Base-by-base conservation (phyloP, 1,140 invertebrate genomes). In the Sogatella furcifera region DNA sequence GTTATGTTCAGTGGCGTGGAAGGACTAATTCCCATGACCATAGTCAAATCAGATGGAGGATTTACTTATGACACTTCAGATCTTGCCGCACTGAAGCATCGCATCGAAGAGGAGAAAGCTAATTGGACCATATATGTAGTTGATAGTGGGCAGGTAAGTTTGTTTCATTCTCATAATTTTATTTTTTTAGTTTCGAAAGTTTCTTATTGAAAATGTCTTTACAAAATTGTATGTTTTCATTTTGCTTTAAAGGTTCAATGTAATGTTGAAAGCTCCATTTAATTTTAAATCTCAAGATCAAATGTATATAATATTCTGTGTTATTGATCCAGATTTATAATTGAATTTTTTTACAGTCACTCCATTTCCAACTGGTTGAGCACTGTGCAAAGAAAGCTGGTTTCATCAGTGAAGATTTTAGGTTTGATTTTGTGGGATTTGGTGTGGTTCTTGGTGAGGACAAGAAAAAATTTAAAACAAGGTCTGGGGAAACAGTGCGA, bases 31-130 rank as follows among this genome's bases (percentile, higher is more conserved):
- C 97, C 97, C 0, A 72, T 99, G 15, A 99, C 95, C 0, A 80
- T 99, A 15, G 84, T 98, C 0, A 99, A 99, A 77, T 93, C 92
- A 4, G 97, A 98, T 77, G 97, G 97, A 54, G 97, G 97, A 28
- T 99, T 87, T 71, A 99, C 97, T 0, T 99, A 99, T 74, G 97
- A 99, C 72, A 99, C 97, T 0, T 98, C 95, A 8, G 97, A 99
- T 76, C 79, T 99, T 80, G 94, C 97, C 4, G 83, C 90, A 9
- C 81, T 99, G 2, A 89, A 84, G 65, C 85, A 99, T 53, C 80
- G 97, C 52, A 73, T 98, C 6, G 73, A 89, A 58, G 92, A 95
- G 69, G 93, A 98, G 72, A 89, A 88, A 61, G 89, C 76, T 1
- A 86, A 95, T 65, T 92, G 95, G 84, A 69, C 98, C 1, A 88